Evolutionary conservation across 2,888 invertebrate genomes (phyloP).

Genomic region (Limnephilus marmoratus): DNA sequence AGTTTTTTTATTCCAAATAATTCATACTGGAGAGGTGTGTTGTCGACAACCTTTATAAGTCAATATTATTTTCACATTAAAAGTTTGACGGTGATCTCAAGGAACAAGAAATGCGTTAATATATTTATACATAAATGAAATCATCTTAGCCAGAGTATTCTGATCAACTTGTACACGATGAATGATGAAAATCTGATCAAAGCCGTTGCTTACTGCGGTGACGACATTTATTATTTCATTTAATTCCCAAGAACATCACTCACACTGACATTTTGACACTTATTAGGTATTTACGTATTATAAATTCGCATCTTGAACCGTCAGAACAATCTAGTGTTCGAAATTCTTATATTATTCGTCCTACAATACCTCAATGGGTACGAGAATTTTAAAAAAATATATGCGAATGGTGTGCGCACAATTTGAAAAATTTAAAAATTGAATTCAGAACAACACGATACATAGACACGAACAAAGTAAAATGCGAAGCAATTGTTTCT

Average conservation of each 20-base stretch:
- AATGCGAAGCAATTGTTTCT: background rate
- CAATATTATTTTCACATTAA: background rate
- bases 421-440: background rate
- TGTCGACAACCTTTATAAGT: background rate
- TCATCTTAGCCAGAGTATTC: background rate
- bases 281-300: background rate
- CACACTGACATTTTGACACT: background rate
- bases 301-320: background rate
- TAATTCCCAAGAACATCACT: background rate
- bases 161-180: too few species aligned
- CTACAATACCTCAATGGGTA: background rate
- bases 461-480: background rate
- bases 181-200: background rate
- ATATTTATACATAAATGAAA: background rate
- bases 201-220: background rate
- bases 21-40: background rate
- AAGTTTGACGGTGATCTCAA: background rate
- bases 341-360: background rate
- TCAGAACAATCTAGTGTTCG: background rate
- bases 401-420: background rate
- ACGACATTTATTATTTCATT: background rate
- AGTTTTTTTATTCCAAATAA: background rate
- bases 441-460: background rate
- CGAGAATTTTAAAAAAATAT: background rate
- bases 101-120: background rate